phyloP scores from a whole-genome alignment of 2,113 vertebrate species.

The Galemys pyrenaicus region DNA sequence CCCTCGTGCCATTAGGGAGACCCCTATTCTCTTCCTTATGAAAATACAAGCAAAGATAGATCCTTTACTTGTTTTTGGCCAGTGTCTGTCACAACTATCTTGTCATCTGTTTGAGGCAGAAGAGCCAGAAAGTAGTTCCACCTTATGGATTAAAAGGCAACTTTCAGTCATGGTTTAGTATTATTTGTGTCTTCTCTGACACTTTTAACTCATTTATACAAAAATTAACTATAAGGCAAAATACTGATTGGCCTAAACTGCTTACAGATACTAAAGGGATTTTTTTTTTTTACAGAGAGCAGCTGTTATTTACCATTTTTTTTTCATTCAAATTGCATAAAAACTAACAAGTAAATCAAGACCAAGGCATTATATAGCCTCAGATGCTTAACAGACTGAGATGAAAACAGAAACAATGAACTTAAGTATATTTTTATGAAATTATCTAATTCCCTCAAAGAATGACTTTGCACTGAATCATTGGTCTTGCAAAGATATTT shows the following conservation, averaged over 20 bases:
- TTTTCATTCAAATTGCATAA: neutral
- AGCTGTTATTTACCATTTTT: neutral
- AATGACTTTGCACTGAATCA: neutral
- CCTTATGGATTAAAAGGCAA: neutral
- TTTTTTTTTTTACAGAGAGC: neutral
- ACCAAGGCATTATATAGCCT: neutral
- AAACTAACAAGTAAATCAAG: neutral
- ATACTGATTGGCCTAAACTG: neutral
- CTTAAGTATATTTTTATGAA: neutral
- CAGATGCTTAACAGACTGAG: neutral
- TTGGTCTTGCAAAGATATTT: neutral
- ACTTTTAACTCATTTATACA: neutral
- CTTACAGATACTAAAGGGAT: neutral
- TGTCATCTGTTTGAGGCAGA: neutral
- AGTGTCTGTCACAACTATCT: neutral
- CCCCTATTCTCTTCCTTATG: neutral
- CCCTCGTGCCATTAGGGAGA: no score
- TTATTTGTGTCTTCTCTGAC: neutral
- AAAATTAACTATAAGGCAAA: neutral
- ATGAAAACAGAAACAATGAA: neutral
- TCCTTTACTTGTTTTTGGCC: neutral
- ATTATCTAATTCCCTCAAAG: neutral
- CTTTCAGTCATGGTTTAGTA: neutral
- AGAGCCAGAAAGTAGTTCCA: neutral
- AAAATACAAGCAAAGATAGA: neutral